Percentiles rank a stretch among this genome's conserved stretches.
phyloP scores from a whole-genome alignment of 2,888 invertebrate species.

The Thymelicus sylvestris region DNA sequence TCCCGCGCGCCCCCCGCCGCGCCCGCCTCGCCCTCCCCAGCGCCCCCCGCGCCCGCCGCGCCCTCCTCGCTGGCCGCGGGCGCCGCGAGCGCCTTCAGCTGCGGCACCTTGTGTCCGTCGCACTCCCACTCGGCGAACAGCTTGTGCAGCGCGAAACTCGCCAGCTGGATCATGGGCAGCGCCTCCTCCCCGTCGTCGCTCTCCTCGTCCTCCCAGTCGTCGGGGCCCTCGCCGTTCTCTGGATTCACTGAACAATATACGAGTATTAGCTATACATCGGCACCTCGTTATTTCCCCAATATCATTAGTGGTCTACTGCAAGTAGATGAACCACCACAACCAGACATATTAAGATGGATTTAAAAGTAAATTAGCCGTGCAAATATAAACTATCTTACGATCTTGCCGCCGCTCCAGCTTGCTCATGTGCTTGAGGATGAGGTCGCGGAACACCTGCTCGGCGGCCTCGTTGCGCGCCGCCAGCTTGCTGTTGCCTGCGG shows the following conservation, averaged over 20 bases:
- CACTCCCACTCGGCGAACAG: slow-evolving; percentile 93
- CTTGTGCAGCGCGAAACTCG: slow-evolving; percentile 93
- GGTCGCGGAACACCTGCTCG: slow-evolving; percentile 90
- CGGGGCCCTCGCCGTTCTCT: slow-evolving; percentile 56
- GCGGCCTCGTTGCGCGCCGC: slow-evolving; percentile 92
- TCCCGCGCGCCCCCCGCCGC: slow-evolving; percentile 64
- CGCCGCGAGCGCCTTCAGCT: slow-evolving; percentile 56
- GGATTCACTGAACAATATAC: too few species aligned
- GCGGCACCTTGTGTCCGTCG: slow-evolving; percentile 86
- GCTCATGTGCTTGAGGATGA: slow-evolving; percentile 87
- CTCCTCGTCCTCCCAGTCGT: slow-evolving; percentile 91
- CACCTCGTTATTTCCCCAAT: too few species aligned
- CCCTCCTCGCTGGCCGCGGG: slow-evolving; percentile 39
- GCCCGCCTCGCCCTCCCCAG: slow-evolving; percentile 32
- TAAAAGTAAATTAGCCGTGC: too few species aligned
- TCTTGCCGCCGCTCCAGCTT: slow-evolving; percentile 73
- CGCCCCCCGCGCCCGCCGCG: slow-evolving; percentile 31
- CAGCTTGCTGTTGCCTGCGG: slow-evolving; percentile 86
- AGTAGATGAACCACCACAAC: too few species aligned
- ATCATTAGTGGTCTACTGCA: too few species aligned
- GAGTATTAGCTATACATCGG: too few species aligned
- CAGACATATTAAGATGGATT: too few species aligned
- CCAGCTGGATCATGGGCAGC: slow-evolving; percentile 93
- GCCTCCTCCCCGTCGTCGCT: slow-evolving; percentile 57
- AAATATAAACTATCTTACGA: not conserved